Conservation (phyloP, 2,797 vertebrate genomes). For the Oryzias dopingdopingensis region DNA sequence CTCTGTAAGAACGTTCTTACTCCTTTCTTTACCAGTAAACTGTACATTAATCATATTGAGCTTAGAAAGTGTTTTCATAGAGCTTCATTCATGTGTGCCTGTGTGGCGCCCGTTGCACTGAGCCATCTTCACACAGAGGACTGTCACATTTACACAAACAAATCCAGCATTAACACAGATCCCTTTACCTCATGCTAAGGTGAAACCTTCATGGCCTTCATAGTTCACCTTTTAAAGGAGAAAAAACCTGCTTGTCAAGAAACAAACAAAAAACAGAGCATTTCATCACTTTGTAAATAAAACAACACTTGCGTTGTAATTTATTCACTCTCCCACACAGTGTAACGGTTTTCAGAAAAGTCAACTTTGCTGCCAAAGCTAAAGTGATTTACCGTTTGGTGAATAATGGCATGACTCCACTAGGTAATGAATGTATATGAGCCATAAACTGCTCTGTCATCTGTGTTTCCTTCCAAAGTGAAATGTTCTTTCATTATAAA, state of each 20-base stretch:
- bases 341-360: slow-evolving; percentile 5
- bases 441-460: slow-evolving; percentile 37
- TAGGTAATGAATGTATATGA: slow-evolving; percentile 31
- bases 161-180: slow-evolving; percentile 71
- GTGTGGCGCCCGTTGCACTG: slow-evolving; percentile 25
- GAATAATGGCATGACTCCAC: slow-evolving; percentile 16
- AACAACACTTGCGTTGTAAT: neutral
- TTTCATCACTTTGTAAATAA: neutral
- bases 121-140: slow-evolving; percentile 71
- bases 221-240: slow-evolving; percentile 22
- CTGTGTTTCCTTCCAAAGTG: slow-evolving; percentile 31
- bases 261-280: neutral
- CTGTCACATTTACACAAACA: slow-evolving; percentile 72
- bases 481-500: slow-evolving; percentile 54
- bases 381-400: slow-evolving; percentile 31
- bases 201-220: slow-evolving; percentile 57
- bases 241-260: slow-evolving; percentile 4
- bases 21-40: neutral
- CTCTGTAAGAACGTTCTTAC: neutral
- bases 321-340: slow-evolving; percentile 8
- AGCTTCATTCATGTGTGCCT: slow-evolving; percentile 23
- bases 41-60: slow-evolving; percentile 1
- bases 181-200: slow-evolving; percentile 53
- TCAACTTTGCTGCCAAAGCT: slow-evolving; percentile 25
- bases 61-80: slow-evolving; percentile 30